Evolutionary conservation across 2,113 vertebrate species (phyloP).

Genomic region (Hypanus sabinus): DNA sequence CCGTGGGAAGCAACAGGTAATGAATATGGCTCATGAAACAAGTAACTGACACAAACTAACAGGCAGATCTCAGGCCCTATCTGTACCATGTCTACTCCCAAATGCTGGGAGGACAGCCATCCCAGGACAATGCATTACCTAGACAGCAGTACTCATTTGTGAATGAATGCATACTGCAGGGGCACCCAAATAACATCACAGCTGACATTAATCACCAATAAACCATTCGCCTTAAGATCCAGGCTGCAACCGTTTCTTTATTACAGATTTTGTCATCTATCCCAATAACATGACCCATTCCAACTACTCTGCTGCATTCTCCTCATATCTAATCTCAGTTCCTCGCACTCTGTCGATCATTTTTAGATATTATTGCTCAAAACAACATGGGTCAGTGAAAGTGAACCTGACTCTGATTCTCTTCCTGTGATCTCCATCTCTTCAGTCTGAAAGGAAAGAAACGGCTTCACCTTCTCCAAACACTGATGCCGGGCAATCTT

Average conservation of each 20-base stretch:
- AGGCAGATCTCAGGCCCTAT: neutral
- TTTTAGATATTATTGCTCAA: neutral
- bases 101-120: neutral
- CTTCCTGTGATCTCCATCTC: neutral
- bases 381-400: no score
- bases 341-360: neutral
- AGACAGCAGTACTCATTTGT: neutral
- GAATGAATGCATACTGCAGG: neutral
- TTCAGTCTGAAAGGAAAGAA: no score
- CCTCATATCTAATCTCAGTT: neutral
- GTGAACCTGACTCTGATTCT: no score
- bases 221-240: neutral
- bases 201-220: neutral
- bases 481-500: neutral
- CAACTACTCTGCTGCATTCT: neutral
- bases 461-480: neutral
- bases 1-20: neutral
- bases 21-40: neutral
- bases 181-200: neutral
- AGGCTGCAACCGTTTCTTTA: neutral
- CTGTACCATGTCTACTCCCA: neutral
- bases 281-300: no score
- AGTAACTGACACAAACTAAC: neutral
- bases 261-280: neutral
- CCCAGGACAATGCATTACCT: neutral